phyloP scores from a whole-genome alignment of 2,113 vertebrate species.

The Gobius niger region DNA sequence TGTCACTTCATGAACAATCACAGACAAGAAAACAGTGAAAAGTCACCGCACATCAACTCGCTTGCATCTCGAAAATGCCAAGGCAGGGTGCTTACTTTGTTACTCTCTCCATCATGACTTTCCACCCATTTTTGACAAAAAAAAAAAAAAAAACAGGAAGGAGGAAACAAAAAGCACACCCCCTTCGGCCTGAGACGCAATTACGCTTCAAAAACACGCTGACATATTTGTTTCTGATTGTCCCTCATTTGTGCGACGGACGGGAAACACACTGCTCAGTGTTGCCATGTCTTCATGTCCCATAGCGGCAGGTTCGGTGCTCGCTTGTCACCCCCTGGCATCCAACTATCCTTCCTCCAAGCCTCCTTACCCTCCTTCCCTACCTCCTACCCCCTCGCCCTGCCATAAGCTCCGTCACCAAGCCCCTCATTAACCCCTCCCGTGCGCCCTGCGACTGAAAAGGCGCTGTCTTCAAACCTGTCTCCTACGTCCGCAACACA shows the following conservation, averaged over 20 bases:
- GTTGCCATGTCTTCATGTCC: conserved; percentile 41
- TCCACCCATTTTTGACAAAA: conserved; percentile 55
- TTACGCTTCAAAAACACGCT: conserved; percentile 65
- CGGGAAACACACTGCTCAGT: conserved; percentile 44
- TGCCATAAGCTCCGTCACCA: conserved; percentile 70
- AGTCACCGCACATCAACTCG: conserved; percentile 24
- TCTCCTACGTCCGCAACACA: conserved; percentile 58
- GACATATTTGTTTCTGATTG: conserved; percentile 67
- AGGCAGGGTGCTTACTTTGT: conserved; percentile 44
- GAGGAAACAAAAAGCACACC: conserved; percentile 49
- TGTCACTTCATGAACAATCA: conserved; percentile 41
- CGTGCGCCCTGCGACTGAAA: conserved; percentile 68
- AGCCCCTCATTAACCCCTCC: conserved; percentile 77
- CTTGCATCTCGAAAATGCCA: conserved; percentile 64
- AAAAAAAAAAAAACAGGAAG: conserved; percentile 53
- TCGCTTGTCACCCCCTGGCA: conserved; percentile 56
- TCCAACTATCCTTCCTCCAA: conserved; percentile 32
- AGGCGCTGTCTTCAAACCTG: conserved; percentile 75
- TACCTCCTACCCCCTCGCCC: conserved; percentile 47
- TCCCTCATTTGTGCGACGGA: conserved; percentile 60
- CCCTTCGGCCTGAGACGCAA: conserved; percentile 51
- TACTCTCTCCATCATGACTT: conserved; percentile 56
- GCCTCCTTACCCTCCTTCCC: conserved; percentile 8
- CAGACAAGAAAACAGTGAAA: conserved; percentile 30
- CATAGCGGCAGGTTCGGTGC: conserved; percentile 47